Evolutionary conservation across 2,797 vertebrate species (phyloP).

Genomic region (Leontopithecus rosalia): DNA sequence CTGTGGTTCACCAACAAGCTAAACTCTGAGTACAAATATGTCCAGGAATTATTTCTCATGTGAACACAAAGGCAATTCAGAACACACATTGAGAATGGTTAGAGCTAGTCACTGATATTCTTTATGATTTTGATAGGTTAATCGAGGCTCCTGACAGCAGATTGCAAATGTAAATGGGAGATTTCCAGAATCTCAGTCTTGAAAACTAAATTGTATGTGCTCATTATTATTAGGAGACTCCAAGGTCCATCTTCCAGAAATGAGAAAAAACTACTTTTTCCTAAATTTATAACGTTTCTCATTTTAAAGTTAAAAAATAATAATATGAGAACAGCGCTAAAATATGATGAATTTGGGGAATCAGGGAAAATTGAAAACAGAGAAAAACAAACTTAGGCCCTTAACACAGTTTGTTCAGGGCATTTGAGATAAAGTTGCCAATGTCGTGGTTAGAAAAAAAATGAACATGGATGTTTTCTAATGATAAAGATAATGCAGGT

Average conservation of each 20-base stretch:
- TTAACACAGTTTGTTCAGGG: not conserved
- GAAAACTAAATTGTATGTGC: not conserved
- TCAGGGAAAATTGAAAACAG: not conserved
- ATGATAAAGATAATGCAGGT: not conserved
- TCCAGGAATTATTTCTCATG: not conserved
- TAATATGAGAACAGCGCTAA: not conserved
- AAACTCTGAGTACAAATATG: not conserved
- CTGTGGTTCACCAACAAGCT: not conserved
- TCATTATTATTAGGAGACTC: not conserved
- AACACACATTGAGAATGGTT: not conserved
- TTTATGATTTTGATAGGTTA: not conserved
- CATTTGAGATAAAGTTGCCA: not conserved
- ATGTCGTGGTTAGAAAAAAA: not conserved
- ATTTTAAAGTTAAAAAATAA: slow-evolving; percentile 9
- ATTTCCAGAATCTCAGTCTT: not conserved
- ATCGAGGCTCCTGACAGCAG: not conserved
- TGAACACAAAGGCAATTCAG: not conserved
- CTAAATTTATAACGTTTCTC: slow-evolving; percentile 9
- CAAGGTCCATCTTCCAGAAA: slow-evolving; percentile 4
- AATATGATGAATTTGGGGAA: not conserved
- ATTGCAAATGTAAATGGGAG: not conserved
- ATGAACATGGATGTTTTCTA: not conserved
- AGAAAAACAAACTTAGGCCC: not conserved
- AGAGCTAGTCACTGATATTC: not conserved
- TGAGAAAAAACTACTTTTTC: not conserved